phyloP scores from a whole-genome alignment of 1,140 invertebrate species.

The Trachymyrmex cornetzi region DNA sequence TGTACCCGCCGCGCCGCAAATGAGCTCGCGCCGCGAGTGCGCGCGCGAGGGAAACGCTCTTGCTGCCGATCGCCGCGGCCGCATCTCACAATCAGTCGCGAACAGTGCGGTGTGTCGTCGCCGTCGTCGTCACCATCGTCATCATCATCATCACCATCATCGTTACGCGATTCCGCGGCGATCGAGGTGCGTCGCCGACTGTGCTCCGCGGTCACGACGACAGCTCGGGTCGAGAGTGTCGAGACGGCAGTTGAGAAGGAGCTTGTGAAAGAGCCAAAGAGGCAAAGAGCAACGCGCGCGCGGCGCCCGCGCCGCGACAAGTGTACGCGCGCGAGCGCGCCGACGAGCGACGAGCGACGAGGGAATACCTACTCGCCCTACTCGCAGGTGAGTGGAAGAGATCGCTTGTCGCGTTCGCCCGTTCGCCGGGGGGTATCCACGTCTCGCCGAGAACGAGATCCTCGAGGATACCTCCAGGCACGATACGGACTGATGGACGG shows the following conservation, averaged over 20 bases:
- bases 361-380: not conserved
- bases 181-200: conserved; percentile 21
- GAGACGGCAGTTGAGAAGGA: not conserved
- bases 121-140: not conserved
- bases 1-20: conserved; percentile 34
- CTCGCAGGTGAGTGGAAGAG: conserved; percentile 48
- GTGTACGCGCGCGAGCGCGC: conserved; percentile 25
- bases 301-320: no score
- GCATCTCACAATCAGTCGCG: conserved; percentile 1
- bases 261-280: not conserved
- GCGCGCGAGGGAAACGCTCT: conserved; percentile 26
- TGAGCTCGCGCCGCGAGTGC: conserved; percentile 32
- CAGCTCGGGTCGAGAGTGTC: not conserved
- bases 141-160: conserved; percentile 1
- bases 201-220: not conserved
- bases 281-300: conserved; percentile 5
- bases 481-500: not conserved
- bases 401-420: conserved; percentile 34
- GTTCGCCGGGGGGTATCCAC: conserved; percentile 18
- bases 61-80: not conserved
- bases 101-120: conserved; percentile 42
- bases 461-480: conserved; percentile 4
- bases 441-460: conserved; percentile 24
- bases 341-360: no score
- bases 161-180: conserved; percentile 6